phyloP scores from a whole-genome alignment of 2,113 vertebrate species.

The Heterochromis multidens region DNA sequence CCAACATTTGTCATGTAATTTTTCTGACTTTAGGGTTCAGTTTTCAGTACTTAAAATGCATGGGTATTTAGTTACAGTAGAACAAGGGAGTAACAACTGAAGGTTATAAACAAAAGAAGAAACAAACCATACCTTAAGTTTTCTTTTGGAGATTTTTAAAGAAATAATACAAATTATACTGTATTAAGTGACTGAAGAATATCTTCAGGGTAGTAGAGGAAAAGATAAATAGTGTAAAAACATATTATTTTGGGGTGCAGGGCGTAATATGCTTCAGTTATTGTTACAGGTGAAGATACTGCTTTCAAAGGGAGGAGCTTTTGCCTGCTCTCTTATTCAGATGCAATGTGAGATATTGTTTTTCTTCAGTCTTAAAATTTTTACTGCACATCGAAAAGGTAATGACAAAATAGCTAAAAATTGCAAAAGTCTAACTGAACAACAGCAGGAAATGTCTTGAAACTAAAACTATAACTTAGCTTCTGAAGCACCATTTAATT shows the following conservation, averaged over 20 bases:
- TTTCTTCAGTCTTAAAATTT: too few relatives aligned
- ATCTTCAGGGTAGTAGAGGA: background rate
- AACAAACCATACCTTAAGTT: background rate
- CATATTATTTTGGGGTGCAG: too few relatives aligned
- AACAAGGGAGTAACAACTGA: background rate
- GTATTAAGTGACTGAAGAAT: background rate
- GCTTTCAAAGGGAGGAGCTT: background rate
- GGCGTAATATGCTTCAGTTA: background rate
- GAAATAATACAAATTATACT: background rate
- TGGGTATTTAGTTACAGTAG: background rate
- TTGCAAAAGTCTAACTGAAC: too few relatives aligned
- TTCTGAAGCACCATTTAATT: background rate
- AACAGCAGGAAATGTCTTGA: too few relatives aligned
- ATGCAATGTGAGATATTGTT: too few relatives aligned
- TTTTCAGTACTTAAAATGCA: background rate
- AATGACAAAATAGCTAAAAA: too few relatives aligned
- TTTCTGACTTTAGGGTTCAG: background rate
- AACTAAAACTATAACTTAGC: background rate
- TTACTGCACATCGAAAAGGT: too few relatives aligned
- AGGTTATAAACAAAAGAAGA: background rate
- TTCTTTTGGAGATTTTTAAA: background rate
- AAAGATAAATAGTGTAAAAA: background rate
- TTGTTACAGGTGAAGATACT: background rate
- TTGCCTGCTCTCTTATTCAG: background rate
- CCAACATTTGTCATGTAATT: background rate